Base-by-base conservation (phyloP, 2,888 invertebrate genomes). In the Noctuana brunneofusca region DNA sequence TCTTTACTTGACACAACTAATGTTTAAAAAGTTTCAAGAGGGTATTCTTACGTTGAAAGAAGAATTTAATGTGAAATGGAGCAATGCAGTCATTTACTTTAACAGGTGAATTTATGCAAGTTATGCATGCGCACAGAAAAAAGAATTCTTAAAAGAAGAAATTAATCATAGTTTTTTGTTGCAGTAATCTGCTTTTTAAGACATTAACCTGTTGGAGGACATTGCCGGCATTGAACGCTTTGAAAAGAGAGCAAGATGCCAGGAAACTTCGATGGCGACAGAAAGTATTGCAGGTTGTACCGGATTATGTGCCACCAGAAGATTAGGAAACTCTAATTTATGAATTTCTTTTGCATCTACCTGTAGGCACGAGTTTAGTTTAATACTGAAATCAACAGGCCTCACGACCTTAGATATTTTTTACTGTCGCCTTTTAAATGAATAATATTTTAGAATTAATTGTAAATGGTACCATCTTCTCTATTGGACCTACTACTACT, bases 241-340 rank as follows among this genome's bases (percentile, higher is more conserved):
- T 95, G 65, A 93, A 94, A 78, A 93, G 93, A 69, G 94, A 94
- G 67, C 95, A 94, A 68, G 95, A 95, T 71, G 92, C 92, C 59
- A 92, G 95, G 52, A 94, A 95, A 75, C 92, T 93, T 68, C 93
- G 93, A 74, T 95, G 95, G 95, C 88, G 95, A 53, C 88, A 94
- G 75, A 95, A 94, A 83, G 95, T 95, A 11, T 92, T 94, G 84
- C 94, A 95, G 81, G 92, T 95, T 48, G 85, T 95, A 58, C 95
- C 95, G 0, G 95, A 95, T 78, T 95, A 94, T 75, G 87, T 86
- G 55, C 95, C 95, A 1, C 90, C 91, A 6, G 88, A 89, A 27
- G 89, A 91, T 68, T 89, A 76, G 12, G 24, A 1, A 18, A 16
- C 11, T 18, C 9, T n/a, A n/a, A 38, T 38, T 0, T n/a, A 30